A percentile compares a stretch with the other conserved stretches of the same genome.
phyloP scores from a whole-genome alignment of 2,797 vertebrate genomes.

The Sebastes glaucus region DNA sequence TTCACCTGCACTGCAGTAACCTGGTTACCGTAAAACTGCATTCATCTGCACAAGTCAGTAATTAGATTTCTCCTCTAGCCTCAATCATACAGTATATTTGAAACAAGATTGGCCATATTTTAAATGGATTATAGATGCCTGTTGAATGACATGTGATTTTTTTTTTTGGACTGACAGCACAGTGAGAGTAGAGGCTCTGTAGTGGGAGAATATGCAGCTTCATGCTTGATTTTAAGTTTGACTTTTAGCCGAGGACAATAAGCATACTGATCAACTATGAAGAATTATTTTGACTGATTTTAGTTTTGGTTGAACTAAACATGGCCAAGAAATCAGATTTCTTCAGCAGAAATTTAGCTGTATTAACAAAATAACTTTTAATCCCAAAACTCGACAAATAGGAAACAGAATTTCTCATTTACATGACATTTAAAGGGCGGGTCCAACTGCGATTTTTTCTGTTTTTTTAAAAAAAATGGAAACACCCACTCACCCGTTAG shows the following conservation, averaged over 20 bases:
- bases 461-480: accelerated
- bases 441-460: too few species aligned
- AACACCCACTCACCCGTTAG: too few species aligned
- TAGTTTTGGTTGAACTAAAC: too few species aligned
- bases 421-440: not conserved
- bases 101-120: conserved; percentile 28
- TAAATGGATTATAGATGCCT: conserved; percentile 44
- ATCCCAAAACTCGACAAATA: not conserved
- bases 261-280: not conserved
- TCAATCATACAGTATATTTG: conserved; percentile 8
- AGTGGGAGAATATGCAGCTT: not conserved
- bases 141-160: conserved; percentile 24
- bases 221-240: not conserved
- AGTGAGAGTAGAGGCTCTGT: not conserved
- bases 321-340: not conserved
- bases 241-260: not conserved
- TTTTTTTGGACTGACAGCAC: not conserved
- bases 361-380: not conserved
- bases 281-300: not conserved
- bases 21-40: conserved; percentile 39
- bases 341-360: not conserved
- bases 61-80: conserved; percentile 25
- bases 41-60: conserved; percentile 40
- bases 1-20: conserved; percentile 33
- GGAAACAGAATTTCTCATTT: not conserved